Conservation (phyloP, 2,113 vertebrate genomes). For the Notechis scutatus region DNA sequence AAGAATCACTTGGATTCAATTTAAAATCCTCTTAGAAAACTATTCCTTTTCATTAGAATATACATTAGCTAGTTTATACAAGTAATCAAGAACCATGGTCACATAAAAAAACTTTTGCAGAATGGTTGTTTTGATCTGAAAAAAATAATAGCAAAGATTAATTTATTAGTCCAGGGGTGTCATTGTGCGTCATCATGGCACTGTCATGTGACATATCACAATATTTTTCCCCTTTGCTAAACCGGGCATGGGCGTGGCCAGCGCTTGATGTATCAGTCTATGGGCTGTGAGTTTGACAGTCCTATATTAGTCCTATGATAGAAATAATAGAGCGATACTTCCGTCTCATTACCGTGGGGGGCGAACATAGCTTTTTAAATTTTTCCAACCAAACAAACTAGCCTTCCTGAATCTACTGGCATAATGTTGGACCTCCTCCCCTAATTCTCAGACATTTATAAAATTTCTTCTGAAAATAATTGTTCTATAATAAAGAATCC, state of each 20-base stretch:
- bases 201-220: no score
- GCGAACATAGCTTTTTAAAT: neutral
- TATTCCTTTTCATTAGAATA: neutral
- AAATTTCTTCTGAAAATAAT: neutral
- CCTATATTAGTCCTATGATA: neutral
- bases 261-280: no score
- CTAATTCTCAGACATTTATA: neutral
- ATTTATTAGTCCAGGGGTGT: no score
- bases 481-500: neutral
- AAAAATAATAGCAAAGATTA: neutral
- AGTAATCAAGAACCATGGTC: neutral
- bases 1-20: neutral
- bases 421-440: neutral
- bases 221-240: no score
- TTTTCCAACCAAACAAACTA: neutral
- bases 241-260: no score
- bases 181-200: no score
- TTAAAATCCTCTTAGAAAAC: neutral
- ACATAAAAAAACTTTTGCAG: neutral
- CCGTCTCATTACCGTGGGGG: neutral
- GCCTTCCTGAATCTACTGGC: neutral
- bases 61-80: neutral
- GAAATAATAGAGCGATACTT: neutral
- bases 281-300: no score
- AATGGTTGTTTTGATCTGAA: neutral